phyloP scores from a whole-genome alignment of 2,888 invertebrate genomes.

The Diadegma fenestrale region DNA sequence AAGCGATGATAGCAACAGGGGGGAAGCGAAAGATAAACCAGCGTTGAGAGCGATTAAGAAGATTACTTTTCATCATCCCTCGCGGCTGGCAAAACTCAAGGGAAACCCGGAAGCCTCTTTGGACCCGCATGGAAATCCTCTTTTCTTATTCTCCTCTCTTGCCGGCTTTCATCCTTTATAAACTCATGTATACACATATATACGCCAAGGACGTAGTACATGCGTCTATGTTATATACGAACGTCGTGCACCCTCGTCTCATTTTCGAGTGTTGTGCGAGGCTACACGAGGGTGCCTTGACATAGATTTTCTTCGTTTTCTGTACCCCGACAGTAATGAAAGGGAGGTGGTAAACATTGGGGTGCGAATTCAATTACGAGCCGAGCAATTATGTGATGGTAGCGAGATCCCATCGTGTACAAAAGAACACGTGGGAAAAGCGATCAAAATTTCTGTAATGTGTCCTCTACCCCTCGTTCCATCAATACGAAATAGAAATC shows the following conservation, averaged over 20 bases:
- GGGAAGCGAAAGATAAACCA: conserved; percentile 21
- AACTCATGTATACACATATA: neutral
- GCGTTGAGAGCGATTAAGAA: conserved; percentile 45
- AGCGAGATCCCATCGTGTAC: neutral
- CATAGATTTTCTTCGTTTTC: conserved; percentile 64
- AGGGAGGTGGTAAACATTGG: conserved; percentile 67
- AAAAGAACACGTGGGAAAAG: neutral
- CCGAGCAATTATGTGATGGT: conserved; percentile 26
- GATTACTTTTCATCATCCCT: conserved; percentile 55
- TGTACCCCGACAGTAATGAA: conserved; percentile 5
- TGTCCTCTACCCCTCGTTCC: neutral
- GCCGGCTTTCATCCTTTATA: neutral
- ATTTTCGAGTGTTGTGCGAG: conserved; percentile 31
- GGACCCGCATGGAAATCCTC: conserved; percentile 21
- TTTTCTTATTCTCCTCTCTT: conserved; percentile 20
- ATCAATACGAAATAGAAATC: neutral
- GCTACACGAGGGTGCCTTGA: conserved; percentile 65
- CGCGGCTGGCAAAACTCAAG: neutral
- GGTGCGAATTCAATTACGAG: conserved; percentile 78
- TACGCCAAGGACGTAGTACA: no score
- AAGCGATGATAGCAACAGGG: conserved; percentile 41
- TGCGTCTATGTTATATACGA: no score
- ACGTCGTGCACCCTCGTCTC: conserved; percentile 10
- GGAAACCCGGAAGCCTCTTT: conserved; percentile 36
- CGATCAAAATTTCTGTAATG: conserved; percentile 20